Evolutionary conservation across 2,797 vertebrate genomes (phyloP).

Genomic region (Enteromius treurensis): DNA sequence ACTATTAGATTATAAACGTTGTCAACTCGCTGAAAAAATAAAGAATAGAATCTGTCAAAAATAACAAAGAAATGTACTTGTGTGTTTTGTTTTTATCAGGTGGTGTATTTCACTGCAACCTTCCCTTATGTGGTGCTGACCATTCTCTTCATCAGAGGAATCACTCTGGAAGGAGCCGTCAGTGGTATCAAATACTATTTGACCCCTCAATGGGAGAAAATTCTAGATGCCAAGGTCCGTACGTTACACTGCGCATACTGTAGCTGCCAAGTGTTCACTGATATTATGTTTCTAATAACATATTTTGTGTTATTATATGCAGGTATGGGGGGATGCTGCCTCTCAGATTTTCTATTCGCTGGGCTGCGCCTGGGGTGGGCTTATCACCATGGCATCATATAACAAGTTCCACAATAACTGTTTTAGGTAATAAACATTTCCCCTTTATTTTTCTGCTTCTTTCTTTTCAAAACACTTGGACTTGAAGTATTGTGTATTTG

Average conservation of each 20-base stretch:
- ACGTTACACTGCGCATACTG: neutral
- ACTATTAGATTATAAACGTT: neutral
- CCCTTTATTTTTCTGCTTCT: neutral
- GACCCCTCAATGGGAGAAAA: slow-evolving; percentile 98
- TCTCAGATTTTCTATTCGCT: slow-evolving; percentile 99
- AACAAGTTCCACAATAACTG: slow-evolving; percentile 99
- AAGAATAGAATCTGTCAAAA: neutral
- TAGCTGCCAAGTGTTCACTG: neutral
- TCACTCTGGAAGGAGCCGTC: slow-evolving; percentile 93
- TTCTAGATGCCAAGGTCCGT: slow-evolving; percentile 95
- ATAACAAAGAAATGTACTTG: neutral
- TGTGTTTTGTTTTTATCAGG: slow-evolving; percentile 71
- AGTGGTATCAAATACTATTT: slow-evolving; percentile 96
- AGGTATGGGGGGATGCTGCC: slow-evolving; percentile 98
- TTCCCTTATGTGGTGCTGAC: slow-evolving; percentile 97
- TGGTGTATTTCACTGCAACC: slow-evolving; percentile 98
- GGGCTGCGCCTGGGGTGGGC: slow-evolving; percentile 97
- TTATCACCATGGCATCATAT: slow-evolving; percentile 99
- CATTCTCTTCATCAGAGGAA: slow-evolving; percentile 95
- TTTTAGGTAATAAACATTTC: slow-evolving; percentile 81
- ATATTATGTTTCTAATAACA: neutral
- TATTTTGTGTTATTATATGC: slow-evolving; percentile 18
- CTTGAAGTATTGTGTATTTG: neutral
- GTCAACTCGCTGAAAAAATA: neutral
- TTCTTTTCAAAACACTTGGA: neutral